These are phyloP conservation scores for Bettongia penicillata DNA, from an alignment of 2,113 vertebrate genomes.

Conservation along the genomic window DNA sequence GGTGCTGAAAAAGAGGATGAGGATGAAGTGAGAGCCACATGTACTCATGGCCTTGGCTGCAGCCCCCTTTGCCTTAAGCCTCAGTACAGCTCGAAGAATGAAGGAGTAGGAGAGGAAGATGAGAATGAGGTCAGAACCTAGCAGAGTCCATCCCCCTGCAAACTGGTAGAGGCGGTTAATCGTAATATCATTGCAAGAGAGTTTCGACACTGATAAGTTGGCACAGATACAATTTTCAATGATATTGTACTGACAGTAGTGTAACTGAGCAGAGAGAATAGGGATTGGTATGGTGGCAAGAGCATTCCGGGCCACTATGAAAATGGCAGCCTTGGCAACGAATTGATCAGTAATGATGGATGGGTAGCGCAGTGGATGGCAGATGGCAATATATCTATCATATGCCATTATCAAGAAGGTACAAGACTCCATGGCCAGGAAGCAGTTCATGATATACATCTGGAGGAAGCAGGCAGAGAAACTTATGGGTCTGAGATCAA, in stretches of 20 bases:
- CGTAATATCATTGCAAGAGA: slow-evolving; percentile 57
- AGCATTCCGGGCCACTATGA: slow-evolving; percentile 50
- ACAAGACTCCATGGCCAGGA: slow-evolving; percentile 40
- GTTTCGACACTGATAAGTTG: slow-evolving; percentile 67
- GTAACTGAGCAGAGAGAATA: slow-evolving; percentile 45
- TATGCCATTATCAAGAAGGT: slow-evolving; percentile 53
- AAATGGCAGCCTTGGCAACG: slow-evolving; percentile 51
- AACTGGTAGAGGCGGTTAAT: slow-evolving; percentile 61
- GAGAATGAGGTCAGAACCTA: slow-evolving; percentile 67
- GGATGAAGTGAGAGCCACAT: slow-evolving; percentile 68
- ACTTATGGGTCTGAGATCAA: slow-evolving; percentile 30
- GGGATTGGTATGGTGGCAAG: slow-evolving; percentile 16
- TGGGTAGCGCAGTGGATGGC: slow-evolving; percentile 48
- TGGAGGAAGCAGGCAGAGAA: slow-evolving; percentile 39
- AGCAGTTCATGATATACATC: slow-evolving; percentile 42
- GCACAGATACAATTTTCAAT: slow-evolving; percentile 72
- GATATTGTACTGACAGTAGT: slow-evolving; percentile 57
- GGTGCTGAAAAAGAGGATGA: slow-evolving; percentile 74
- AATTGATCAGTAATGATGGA: slow-evolving; percentile 52
- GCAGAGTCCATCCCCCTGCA: slow-evolving; percentile 43
- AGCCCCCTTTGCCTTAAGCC: slow-evolving; percentile 45
- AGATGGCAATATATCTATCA: slow-evolving; percentile 60
- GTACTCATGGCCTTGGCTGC: slow-evolving; percentile 67
- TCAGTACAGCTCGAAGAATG: slow-evolving; percentile 63
- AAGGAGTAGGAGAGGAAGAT: slow-evolving; percentile 70